Evolutionary conservation across 2,888 invertebrate genomes (phyloP).

Genomic region (Stegophylla sp.): DNA sequence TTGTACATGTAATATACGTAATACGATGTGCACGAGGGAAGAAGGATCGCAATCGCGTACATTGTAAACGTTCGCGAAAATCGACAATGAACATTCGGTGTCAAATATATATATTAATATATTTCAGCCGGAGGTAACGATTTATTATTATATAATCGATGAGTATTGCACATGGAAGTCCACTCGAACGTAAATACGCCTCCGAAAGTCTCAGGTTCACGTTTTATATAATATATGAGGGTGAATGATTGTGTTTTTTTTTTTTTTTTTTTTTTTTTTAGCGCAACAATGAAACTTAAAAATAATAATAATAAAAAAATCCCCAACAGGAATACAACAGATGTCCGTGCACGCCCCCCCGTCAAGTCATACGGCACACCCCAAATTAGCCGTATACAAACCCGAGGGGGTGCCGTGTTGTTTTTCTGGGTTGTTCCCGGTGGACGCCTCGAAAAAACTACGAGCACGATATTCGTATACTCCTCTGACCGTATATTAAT

Average conservation of each 20-base stretch:
- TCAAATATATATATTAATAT: no score
- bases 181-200: conserved; percentile 30
- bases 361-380: conserved; percentile 48
- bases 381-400: conserved; percentile 53
- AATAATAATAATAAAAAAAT: neutral
- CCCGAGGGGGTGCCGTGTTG: conserved; percentile 46
- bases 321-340: conserved; percentile 36
- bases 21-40: no score
- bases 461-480: neutral
- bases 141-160: neutral
- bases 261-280: neutral
- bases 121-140: conserved; percentile 23
- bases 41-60: no score
- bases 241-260: neutral
- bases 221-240: neutral
- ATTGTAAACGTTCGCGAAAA: no score
- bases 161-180: neutral
- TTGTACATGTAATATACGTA: no score
- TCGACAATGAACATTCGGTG: no score
- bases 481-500: neutral
- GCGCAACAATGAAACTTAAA: conserved; percentile 17
- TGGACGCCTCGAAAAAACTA: conserved; percentile 40
- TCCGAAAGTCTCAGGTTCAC: conserved; percentile 24
- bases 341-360: conserved; percentile 55
- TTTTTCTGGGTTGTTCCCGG: conserved; percentile 56